Evolutionary conservation across 2,888 invertebrate genomes (phyloP), one percentile per base, ranked within the genome.

Genomic region (Himalopsyche anomala): DNA sequence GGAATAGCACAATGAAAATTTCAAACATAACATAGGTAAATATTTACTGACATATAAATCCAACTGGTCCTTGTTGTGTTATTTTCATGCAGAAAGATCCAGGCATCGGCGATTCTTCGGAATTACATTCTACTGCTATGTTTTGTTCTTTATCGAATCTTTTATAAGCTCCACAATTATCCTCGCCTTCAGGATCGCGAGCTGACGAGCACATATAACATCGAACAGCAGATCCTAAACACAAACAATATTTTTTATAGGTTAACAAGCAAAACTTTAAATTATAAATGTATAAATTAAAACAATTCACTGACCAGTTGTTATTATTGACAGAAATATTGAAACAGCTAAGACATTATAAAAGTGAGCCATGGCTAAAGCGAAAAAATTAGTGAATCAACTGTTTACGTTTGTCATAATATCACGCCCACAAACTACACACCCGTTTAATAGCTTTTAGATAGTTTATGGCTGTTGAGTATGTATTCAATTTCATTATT

Each of bases 41-140:
- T 5, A 45, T 19, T n/a, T 85, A 95, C 97, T 95, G 94, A 98
- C 99, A 99, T 90, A 98, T 97, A 91, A 98, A 98, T 88, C 98
- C 98, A 91, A 96, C 95, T 0, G 98, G 98, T 86, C 99, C 97
- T 91, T 99, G 99, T 90, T 98, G 97, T 1, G 97, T 96, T 40
- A 97, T 94, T 93, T 99, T 99, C 94, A 98, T 97, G 91, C 99
- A 99, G 91, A 99, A 99, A 4, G 98, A 97, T 9, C 99, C 99
- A 38, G 98, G 98, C 92, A 97, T 97, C 89, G 97, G 95, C 69
- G 98, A 98, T 91, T 99, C 98, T 90, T 98, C 98, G 90, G 97
- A 98, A 90, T 96, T 97, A 91, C 99, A 99, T 90, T 99, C 98
- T 2, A 98, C 96, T 12, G 98, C 95, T 89, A 98, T 97, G 91